Evolutionary conservation across 2,888 invertebrate genomes (phyloP), one percentile per base, ranked within the genome.

Genomic region (Oxytorus armatus): DNA sequence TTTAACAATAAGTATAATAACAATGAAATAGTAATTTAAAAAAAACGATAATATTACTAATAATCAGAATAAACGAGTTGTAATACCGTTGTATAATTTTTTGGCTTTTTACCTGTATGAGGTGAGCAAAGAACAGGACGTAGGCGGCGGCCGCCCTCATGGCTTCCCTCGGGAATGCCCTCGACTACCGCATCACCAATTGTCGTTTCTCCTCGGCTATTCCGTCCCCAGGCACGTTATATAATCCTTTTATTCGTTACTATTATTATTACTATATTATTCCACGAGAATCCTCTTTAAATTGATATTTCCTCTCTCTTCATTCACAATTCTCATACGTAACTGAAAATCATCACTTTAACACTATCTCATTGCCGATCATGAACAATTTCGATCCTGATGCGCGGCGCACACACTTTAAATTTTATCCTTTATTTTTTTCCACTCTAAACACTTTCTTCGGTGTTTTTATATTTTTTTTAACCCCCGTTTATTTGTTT

Each of bases 111-210:
- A 92, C 92, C 91, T 92, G 92, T 91, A 92, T 91, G 87, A 92
- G 90, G 88, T 92, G 90, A 89, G 91, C 90, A 87, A 92, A 89
- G 88, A 92, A 89, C 90, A 92, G 91, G 91, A 92, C 91, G 91
- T 91, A 92, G 90, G 91, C 90, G 90, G 90, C 90, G 89, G 91
- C 90, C 91, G 92, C 90, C 92, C 92, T 92, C 92, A 92, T 92
- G 92, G 91, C 92, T 91, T 90, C 92, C 91, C 89, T 90, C 89
- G 89, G 89, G 89, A 88, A 90, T 89, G n/a, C 89, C 90, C 88
- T 87, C 90, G 87, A 92, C 92, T 92, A 92, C 92, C 92, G 91
- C 92, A 92, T 92, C 90, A 92, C 91, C 89, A 89, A 88, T 88
- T 85, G 86, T 87, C 88, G 86, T 84, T 86, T 75, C 85, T 84